Percentiles rank a stretch among this genome's conserved stretches.
Conservation (phyloP, 2,888 invertebrate genomes). For the Therioaphis trifolii region DNA sequence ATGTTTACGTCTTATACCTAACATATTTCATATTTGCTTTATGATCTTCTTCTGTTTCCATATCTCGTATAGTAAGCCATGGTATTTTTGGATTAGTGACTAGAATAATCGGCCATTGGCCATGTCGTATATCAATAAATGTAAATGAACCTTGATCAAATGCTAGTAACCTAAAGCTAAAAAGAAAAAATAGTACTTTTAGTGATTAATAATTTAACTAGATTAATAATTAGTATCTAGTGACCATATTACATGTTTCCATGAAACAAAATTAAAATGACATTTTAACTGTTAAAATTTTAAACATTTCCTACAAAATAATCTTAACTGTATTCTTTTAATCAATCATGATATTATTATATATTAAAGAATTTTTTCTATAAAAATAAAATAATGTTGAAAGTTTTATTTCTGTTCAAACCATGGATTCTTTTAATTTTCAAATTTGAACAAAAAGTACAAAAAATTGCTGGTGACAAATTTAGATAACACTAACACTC, state of each 20-base stretch:
- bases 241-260: too few species aligned
- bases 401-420: too few species aligned
- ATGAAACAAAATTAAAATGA: too few species aligned
- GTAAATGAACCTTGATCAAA: conserved; percentile 90
- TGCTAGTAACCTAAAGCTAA: conserved; percentile 83
- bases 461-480: neutral
- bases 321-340: too few species aligned
- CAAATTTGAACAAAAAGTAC: too few species aligned
- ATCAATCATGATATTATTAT: too few species aligned
- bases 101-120: conserved; percentile 83
- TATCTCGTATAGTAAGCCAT: conserved; percentile 71
- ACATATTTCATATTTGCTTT: conserved; percentile 47
- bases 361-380: too few species aligned
- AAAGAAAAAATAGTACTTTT: conserved; percentile 59
- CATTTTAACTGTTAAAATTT: too few species aligned
- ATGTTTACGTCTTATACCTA: conserved; percentile 29
- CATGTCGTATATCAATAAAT: conserved; percentile 81
- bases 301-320: too few species aligned
- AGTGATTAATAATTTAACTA: neutral
- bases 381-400: too few species aligned
- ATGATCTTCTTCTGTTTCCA: conserved; percentile 76
- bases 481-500: conserved; percentile 74
- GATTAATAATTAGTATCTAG: too few species aligned
- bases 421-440: too few species aligned
- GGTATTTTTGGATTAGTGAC: conserved; percentile 93